Base-by-base conservation (phyloP, 2,113 vertebrate genomes). In the Aepyceros melampus region DNA sequence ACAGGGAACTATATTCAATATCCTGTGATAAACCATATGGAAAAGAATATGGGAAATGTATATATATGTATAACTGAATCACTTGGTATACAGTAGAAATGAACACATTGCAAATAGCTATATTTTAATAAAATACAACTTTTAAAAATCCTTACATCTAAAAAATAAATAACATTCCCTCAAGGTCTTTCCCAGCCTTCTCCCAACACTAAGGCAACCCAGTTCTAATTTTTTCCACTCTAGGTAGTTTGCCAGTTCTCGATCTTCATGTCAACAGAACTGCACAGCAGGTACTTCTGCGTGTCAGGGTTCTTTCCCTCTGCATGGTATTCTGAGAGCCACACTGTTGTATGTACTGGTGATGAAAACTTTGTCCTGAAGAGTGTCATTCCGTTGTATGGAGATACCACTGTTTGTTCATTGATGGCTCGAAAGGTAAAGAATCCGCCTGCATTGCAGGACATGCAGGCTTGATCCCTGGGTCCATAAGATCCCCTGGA, bases 251-350 rank as follows among this genome's bases (percentile, higher is more conserved):
- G 58, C 74, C 0, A 2, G 45, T 45, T 47, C 56, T 53, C 15
- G 36, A 16, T 33, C 33, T 0, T 16, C 71, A 0, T 6, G 8
- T 15, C 36, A 23, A 47, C 0, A 4, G 45, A 25, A 15, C 8
- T 0, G 36, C 29, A 17, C 1, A 2, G 45, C 6, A 3, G 16
- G 19, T 10, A 0, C 13, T 8, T 25, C 19, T 10, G 27, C 3
- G 17, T 12, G n/a, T 2, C 16, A 27, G 21, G 10, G 29, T 3
- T 51, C 14, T 7, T 23, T n/a, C 45, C 2, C 11, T 3, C 12
- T 5, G 1, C 43, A 0, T 3, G 3, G 27, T 3, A 1, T 3
- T 21, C 21, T 36, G 21, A 60, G 67, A 36, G 19, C 27, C 67
- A 5, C 56, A 1, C 45, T 27, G 7, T 19, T 11, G 16, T 3